These are phyloP conservation scores for Adrianichthys oophorus DNA, from an alignment of 2,797 vertebrate genomes.

Conservation along the genomic window DNA sequence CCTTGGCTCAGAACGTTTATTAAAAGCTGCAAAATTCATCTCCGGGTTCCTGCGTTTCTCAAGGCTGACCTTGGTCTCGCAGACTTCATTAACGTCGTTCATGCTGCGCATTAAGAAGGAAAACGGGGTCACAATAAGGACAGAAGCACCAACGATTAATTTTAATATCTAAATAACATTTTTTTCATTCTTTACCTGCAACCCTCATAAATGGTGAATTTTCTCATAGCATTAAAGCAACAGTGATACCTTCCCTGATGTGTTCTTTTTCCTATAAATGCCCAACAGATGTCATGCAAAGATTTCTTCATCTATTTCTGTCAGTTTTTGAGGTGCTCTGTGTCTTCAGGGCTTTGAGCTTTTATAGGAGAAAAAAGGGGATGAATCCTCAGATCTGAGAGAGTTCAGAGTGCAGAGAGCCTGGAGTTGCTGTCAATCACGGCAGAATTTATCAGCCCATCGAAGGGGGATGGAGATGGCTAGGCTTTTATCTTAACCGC, in stretches of 20 bases:
- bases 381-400: slow-evolving; percentile 31
- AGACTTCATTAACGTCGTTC: neutral
- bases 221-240: neutral
- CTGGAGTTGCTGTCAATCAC: slow-evolving; percentile 60
- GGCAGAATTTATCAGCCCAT: slow-evolving; percentile 60
- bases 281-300: neutral
- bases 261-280: slow-evolving; percentile 9
- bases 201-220: neutral
- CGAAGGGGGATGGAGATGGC: slow-evolving; percentile 39
- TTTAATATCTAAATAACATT: neutral
- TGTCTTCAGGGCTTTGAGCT: slow-evolving; percentile 33
- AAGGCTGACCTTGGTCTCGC: slow-evolving; percentile 6
- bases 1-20: slow-evolving; percentile 9
- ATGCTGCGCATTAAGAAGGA: neutral
- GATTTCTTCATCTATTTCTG: slow-evolving; percentile 12
- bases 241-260: neutral
- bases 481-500: slow-evolving; percentile 69
- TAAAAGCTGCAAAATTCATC: slow-evolving; percentile 9
- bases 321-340: slow-evolving; percentile 23
- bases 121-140: neutral
- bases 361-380: slow-evolving; percentile 7
- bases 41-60: neutral
- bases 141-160: neutral
- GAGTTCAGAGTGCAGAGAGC: slow-evolving; percentile 49
- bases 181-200: neutral